Percentiles rank a stretch among this genome's conserved stretches.
These are phyloP conservation scores for Erpobdella octoculata DNA, from an alignment of 2,888 invertebrate genomes.

Conservation along the genomic window DNA sequence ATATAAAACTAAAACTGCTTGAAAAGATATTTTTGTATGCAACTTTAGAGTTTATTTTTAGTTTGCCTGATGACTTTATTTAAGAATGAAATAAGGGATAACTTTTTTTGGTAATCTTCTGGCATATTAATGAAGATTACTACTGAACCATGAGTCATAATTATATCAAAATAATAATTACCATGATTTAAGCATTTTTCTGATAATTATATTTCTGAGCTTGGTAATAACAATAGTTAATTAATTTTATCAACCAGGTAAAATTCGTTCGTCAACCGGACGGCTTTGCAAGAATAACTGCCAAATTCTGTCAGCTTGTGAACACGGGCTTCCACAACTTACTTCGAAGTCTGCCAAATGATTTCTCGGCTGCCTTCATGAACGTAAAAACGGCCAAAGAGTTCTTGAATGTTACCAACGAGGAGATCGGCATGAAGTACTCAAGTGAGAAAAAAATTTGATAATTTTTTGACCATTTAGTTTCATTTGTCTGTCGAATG, in stretches of 20 bases:
- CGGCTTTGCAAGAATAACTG: neutral
- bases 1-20: too few species aligned
- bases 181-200: neutral
- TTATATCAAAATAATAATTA: neutral
- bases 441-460: conserved; percentile 18
- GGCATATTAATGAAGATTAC: too few species aligned
- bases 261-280: conserved; percentile 1
- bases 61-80: neutral
- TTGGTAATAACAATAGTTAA: too few species aligned
- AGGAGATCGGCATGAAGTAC: conserved; percentile 16
- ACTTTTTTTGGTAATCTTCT: too few species aligned
- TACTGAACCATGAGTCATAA: too few species aligned
- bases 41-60: too few species aligned
- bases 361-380: neutral
- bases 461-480: neutral
- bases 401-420: conserved; percentile 13
- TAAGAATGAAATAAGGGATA: neutral
- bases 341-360: neutral
- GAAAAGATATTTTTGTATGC: too few species aligned
- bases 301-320: conserved; percentile 19
- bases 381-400: neutral
- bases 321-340: conserved; percentile 1
- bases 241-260: neutral
- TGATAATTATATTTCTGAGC: too few species aligned
- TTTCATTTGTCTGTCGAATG: too few species aligned